A percentile compares a stretch with the other conserved stretches of the same genome.
These are phyloP conservation scores for Parnassius orleans DNA, from an alignment of 2,888 invertebrate genomes.

Conservation along the genomic window DNA sequence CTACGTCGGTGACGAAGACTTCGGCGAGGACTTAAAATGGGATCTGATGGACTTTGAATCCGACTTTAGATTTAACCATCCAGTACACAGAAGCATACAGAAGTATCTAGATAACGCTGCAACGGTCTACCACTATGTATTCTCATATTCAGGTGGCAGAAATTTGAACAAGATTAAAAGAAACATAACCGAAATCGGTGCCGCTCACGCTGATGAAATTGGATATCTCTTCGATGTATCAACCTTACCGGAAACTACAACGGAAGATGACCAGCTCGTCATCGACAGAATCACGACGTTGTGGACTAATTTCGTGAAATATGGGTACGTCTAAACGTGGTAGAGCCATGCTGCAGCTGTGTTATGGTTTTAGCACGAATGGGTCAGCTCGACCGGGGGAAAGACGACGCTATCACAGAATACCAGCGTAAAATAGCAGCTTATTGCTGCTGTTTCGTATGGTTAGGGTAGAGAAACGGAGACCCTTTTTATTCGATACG, in stretches of 20 bases:
- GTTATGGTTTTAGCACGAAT: no score
- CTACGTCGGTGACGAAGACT: conserved; percentile 49
- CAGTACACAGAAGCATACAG: conserved; percentile 44
- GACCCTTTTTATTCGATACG: no score
- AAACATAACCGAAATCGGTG: conserved; percentile 39
- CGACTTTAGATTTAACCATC: conserved; percentile 48
- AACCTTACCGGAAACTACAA: conserved; percentile 26
- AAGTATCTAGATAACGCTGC: conserved; percentile 33
- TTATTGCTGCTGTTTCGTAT: no score
- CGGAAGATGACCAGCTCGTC: conserved; percentile 43
- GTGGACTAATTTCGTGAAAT: conserved; percentile 25
- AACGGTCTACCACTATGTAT: conserved; percentile 51
- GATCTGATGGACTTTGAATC: conserved; percentile 47
- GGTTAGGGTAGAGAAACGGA: no score
- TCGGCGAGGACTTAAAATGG: conserved; percentile 33
- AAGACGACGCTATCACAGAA: no score
- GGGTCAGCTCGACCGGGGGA: no score
- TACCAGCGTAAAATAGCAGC: no score
- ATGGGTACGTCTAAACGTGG: conserved; percentile 20
- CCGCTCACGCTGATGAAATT: conserved; percentile 52
- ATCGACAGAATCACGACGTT: conserved; percentile 50
- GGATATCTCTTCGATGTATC: conserved; percentile 50
- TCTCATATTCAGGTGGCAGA: conserved; percentile 48
- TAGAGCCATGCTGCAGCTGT: no score
- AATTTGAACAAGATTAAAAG: conserved; percentile 35